These are phyloP conservation scores for Sminthurides aquaticus DNA, from an alignment of 2,888 invertebrate genomes.

Conservation along the genomic window DNA sequence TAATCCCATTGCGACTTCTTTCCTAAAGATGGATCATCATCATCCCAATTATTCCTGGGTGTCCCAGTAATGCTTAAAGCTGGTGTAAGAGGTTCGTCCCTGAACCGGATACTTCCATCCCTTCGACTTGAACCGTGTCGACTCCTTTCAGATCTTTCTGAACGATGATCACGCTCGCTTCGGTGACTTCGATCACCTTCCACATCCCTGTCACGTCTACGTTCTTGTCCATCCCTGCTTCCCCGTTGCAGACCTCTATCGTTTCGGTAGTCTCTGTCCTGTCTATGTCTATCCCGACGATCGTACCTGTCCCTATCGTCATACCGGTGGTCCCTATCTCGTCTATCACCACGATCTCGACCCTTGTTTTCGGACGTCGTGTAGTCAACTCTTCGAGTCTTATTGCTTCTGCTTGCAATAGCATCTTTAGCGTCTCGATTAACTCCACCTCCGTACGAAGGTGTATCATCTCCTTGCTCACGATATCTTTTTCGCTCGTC, in stretches of 20 bases:
- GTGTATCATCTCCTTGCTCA: constrained; percentile 75
- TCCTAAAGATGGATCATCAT: constrained; percentile 32
- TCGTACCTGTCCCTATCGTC: constrained; percentile 46
- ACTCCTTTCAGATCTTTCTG: constrained; percentile 22
- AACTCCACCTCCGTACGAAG: constrained; percentile 88
- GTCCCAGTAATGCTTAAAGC: constrained; percentile 58
- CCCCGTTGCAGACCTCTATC: constrained; percentile 42
- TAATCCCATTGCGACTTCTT: constrained; percentile 39
- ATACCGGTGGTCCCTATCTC: constrained; percentile 43
- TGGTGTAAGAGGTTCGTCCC: constrained; percentile 82
- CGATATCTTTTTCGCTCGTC: constrained; percentile 55
- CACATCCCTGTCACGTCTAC: constrained; percentile 31
- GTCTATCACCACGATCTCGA: constrained; percentile 43
- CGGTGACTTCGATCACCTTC: constrained; percentile 6
- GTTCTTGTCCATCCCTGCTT: constrained; percentile 45
- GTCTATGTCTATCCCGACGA: constrained; percentile 42
- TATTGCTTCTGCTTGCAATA: constrained; percentile 58
- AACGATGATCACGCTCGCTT: constrained; percentile 16
- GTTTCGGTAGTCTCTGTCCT: constrained; percentile 43
- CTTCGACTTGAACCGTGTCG: constrained; percentile 39
- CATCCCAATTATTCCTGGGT: constrained; percentile 53
- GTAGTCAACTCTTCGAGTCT: constrained; percentile 62
- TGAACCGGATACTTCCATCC: constrained; percentile 52
- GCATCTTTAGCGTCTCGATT: constrained; percentile 68
- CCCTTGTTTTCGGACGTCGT: constrained; percentile 51